Conservation (phyloP, 2,888 invertebrate genomes). For the Scaptodrosophila latifasciaeformis region DNA sequence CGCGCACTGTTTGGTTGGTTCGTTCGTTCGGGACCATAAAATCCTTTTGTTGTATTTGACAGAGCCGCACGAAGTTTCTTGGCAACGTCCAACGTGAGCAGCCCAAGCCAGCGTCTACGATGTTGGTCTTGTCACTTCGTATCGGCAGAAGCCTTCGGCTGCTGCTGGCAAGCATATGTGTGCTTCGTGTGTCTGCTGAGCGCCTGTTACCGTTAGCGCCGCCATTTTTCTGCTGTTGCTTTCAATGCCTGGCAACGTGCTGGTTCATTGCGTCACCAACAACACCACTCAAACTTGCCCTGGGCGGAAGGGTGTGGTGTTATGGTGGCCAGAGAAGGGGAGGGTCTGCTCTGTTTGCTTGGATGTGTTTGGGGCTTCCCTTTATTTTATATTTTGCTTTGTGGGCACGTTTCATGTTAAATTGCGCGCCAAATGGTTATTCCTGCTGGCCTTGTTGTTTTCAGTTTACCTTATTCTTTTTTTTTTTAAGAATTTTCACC, state of each 20-base stretch:
- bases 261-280: too few species aligned
- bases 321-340: too few species aligned
- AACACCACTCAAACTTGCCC: too few species aligned
- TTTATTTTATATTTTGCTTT: constrained; percentile 5
- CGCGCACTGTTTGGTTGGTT: constrained; percentile 41
- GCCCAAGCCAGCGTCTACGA: neutral
- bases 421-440: constrained; percentile 58
- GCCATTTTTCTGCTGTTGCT: constrained; percentile 54
- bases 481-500: too few species aligned
- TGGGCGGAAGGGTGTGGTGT: too few species aligned
- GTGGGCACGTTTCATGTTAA: constrained; percentile 56
- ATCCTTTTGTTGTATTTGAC: constrained; percentile 53
- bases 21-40: too few species aligned
- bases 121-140: constrained; percentile 29
- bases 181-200: constrained; percentile 24
- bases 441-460: constrained; percentile 7
- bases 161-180: constrained; percentile 5
- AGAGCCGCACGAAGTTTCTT: constrained; percentile 49
- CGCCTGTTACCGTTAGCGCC: constrained; percentile 54
- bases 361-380: constrained; percentile 58
- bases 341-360: too few species aligned
- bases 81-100: constrained; percentile 26
- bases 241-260: neutral
- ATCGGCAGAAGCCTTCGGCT: constrained; percentile 17
- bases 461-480: too few species aligned